phyloP scores from a whole-genome alignment of 2,888 invertebrate genomes.

The Andrena camellia region DNA sequence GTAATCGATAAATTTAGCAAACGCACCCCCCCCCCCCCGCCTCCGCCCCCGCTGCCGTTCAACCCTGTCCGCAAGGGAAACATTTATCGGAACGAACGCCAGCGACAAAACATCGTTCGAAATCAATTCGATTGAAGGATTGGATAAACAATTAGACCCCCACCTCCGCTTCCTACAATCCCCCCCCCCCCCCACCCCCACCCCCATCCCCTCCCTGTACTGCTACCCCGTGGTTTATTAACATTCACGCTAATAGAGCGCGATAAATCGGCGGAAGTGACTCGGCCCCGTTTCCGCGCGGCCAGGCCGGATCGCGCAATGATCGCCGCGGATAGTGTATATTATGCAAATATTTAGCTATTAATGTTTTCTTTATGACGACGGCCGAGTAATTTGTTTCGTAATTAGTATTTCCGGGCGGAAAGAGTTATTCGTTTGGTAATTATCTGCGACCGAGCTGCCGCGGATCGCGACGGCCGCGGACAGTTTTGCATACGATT shows the following conservation, averaged over 20 bases:
- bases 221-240: conserved; percentile 42
- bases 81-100: conserved; percentile 8
- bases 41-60: not conserved
- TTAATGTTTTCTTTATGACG: conserved; percentile 65
- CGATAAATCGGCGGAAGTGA: conserved; percentile 52
- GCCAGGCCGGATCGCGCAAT: conserved; percentile 42
- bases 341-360: conserved; percentile 66
- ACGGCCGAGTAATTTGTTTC: conserved; percentile 58
- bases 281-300: conserved; percentile 22
- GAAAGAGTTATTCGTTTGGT: conserved; percentile 62
- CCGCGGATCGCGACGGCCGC: conserved; percentile 35
- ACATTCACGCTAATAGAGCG: conserved; percentile 54
- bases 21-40: not conserved
- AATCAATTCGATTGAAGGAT: conserved; percentile 33
- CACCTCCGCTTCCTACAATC: not conserved
- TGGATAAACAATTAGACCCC: conserved; percentile 36
- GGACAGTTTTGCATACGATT: conserved; percentile 59
- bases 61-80: conserved; percentile 24
- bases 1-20: not conserved
- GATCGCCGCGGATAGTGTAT: conserved; percentile 43
- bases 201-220: not conserved
- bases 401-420: conserved; percentile 57
- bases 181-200: not conserved
- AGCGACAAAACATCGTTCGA: conserved; percentile 14
- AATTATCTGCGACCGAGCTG: conserved; percentile 40